phyloP scores from a whole-genome alignment of 2,888 invertebrate genomes.

The Luperina nickerlii region DNA sequence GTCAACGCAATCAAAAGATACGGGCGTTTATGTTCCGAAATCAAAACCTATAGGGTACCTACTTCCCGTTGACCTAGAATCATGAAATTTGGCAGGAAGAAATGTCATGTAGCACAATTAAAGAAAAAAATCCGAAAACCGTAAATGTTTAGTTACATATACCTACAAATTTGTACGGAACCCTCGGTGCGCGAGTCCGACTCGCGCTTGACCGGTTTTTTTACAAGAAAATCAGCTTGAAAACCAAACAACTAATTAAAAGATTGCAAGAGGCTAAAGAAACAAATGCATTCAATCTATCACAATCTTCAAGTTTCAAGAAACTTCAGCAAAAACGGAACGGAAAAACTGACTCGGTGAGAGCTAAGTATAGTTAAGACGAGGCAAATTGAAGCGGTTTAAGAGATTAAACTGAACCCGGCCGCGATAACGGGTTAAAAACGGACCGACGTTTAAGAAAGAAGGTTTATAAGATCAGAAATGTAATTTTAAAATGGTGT shows the following conservation, averaged over 20 bases:
- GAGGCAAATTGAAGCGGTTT: slow-evolving; percentile 60
- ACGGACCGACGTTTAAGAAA: slow-evolving; percentile 40
- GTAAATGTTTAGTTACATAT: too few species aligned
- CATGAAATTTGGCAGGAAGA: too few species aligned
- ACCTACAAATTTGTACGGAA: too few species aligned
- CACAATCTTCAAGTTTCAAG: slow-evolving; percentile 55
- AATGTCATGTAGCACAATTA: too few species aligned
- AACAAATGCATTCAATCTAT: slow-evolving; percentile 57
- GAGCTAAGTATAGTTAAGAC: slow-evolving; percentile 44
- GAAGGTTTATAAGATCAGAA: slow-evolving; percentile 59
- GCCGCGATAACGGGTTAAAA: slow-evolving; percentile 60
- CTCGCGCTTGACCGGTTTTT: too few species aligned
- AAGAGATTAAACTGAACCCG: slow-evolving; percentile 60
- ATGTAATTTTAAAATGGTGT: slow-evolving; percentile 55
- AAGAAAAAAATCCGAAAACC: too few species aligned
- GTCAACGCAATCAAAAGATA: too few species aligned
- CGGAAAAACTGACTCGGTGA: slow-evolving; percentile 36
- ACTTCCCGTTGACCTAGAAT: too few species aligned
- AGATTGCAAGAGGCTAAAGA: slow-evolving; percentile 45
- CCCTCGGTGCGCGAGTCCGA: too few species aligned
- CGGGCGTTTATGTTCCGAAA: too few species aligned
- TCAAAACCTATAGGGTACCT: too few species aligned
- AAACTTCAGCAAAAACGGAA: slow-evolving; percentile 46
- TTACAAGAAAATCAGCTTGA: slow-evolving; percentile 28
- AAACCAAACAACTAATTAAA: slow-evolving; percentile 57